phyloP scores from a whole-genome alignment of 2,113 vertebrate genomes.

The Sminthopsis crassicaudata region DNA sequence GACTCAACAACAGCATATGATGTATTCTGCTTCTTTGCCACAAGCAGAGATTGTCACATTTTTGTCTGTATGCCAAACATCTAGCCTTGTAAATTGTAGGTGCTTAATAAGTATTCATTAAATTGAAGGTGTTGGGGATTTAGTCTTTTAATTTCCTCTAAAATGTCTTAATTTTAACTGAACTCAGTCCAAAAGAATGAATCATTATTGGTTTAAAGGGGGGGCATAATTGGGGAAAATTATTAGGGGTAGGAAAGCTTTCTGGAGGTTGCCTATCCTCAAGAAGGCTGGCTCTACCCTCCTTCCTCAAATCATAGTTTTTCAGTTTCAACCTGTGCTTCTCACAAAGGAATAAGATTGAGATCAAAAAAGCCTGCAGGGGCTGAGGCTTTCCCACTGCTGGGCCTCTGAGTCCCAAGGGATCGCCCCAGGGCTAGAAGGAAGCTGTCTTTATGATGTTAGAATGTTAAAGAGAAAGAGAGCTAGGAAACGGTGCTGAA shows the following conservation, averaged over 20 bases:
- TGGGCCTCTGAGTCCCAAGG: not conserved
- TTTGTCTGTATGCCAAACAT: not conserved
- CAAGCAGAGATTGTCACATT: not conserved
- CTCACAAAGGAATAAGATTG: slow-evolving; percentile 14
- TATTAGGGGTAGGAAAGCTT: not conserved
- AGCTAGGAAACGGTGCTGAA: slow-evolving; percentile 1
- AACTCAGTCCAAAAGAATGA: slow-evolving; percentile 31
- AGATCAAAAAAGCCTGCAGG: slow-evolving; percentile 32
- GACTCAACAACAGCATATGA: not conserved
- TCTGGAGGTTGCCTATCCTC: not conserved
- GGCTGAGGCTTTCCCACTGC: slow-evolving; percentile 35
- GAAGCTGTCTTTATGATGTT: slow-evolving; percentile 16
- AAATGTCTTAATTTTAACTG: not conserved
- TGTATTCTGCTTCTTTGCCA: not conserved
- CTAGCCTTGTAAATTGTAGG: not conserved
- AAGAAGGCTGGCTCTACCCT: not conserved
- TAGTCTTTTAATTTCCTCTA: not conserved
- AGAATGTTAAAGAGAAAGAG: slow-evolving; percentile 11
- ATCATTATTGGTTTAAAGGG: not conserved
- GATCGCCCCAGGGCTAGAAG: slow-evolving; percentile 11
- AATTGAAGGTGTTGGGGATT: not conserved
- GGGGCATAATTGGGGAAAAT: not conserved
- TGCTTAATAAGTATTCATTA: not conserved
- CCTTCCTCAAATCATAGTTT: not conserved
- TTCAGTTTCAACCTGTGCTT: not conserved